phyloP scores from a whole-genome alignment of 2,797 vertebrate genomes.

The Gallinago stenura region DNA sequence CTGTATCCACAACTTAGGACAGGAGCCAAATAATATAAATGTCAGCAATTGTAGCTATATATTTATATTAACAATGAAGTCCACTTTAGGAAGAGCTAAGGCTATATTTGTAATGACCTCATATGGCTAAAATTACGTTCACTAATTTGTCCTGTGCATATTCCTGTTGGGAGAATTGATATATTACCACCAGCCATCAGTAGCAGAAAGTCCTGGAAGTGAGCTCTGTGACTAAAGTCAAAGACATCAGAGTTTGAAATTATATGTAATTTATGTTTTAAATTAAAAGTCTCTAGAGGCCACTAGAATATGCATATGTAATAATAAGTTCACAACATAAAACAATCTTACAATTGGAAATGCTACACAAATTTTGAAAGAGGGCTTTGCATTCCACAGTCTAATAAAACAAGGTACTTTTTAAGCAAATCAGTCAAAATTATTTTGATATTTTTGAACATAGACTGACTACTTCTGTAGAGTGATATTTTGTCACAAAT shows the following conservation, averaged over 20 bases:
- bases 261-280: constrained; percentile 1
- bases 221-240: not conserved
- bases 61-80: constrained; percentile 52
- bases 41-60: constrained; percentile 39
- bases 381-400: not conserved
- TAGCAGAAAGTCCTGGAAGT: constrained; percentile 5
- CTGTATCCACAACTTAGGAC: constrained; percentile 31
- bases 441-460: not conserved
- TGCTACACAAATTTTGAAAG: not conserved
- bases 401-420: not conserved
- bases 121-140: constrained; percentile 11
- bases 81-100: constrained; percentile 43
- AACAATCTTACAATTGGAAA: not conserved
- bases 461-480: not conserved
- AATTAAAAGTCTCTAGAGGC: not conserved
- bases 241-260: constrained; percentile 1
- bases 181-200: not conserved
- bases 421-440: not conserved
- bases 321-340: not conserved
- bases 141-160: constrained; percentile 6
- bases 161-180: constrained; percentile 24
- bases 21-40: constrained; percentile 53
- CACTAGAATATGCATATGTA: not conserved
- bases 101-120: constrained; percentile 17
- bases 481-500: constrained; percentile 9